phyloP scores from a whole-genome alignment of 2,797 vertebrate genomes.

The Eupleurogrammus muticus region DNA sequence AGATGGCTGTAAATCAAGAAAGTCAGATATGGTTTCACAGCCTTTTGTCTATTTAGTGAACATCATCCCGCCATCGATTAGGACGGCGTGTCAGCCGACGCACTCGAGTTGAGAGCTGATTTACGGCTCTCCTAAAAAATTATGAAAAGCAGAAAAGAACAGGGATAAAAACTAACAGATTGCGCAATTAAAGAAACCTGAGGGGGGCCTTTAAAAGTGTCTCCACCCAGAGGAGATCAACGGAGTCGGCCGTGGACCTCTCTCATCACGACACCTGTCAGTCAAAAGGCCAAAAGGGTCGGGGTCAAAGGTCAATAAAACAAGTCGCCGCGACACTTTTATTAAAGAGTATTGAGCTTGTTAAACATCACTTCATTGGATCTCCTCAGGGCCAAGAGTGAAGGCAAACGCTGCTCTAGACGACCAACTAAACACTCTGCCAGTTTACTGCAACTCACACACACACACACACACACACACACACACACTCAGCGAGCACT shows the following conservation, averaged over 20 bases:
- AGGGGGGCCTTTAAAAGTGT: slow-evolving; percentile 38
- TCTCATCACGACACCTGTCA: too few species aligned
- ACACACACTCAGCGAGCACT: too few species aligned
- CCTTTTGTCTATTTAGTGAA: slow-evolving; percentile 51
- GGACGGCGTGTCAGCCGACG: neutral
- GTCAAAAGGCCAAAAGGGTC: neutral
- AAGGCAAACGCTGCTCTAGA: too few species aligned
- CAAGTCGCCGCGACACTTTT: too few species aligned
- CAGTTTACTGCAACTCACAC: too few species aligned
- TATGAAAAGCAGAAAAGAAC: slow-evolving; percentile 42
- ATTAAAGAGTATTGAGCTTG: too few species aligned
- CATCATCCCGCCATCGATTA: slow-evolving; percentile 42
- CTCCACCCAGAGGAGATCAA: neutral
- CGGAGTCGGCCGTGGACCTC: neutral
- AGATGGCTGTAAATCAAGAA: slow-evolving; percentile 44
- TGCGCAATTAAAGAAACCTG: slow-evolving; percentile 51
- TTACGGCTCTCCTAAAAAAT: slow-evolving; percentile 58
- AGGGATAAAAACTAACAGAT: slow-evolving; percentile 47
- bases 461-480: too few species aligned
- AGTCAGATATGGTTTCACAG: slow-evolving; percentile 37
- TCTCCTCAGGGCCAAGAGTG: too few species aligned
- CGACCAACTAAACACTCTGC: too few species aligned
- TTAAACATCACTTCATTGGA: too few species aligned
- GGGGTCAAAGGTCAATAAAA: neutral
- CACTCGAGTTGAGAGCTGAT: slow-evolving; percentile 14